Conservation (phyloP, 2,888 invertebrate genomes). For the Clivina fossor region DNA sequence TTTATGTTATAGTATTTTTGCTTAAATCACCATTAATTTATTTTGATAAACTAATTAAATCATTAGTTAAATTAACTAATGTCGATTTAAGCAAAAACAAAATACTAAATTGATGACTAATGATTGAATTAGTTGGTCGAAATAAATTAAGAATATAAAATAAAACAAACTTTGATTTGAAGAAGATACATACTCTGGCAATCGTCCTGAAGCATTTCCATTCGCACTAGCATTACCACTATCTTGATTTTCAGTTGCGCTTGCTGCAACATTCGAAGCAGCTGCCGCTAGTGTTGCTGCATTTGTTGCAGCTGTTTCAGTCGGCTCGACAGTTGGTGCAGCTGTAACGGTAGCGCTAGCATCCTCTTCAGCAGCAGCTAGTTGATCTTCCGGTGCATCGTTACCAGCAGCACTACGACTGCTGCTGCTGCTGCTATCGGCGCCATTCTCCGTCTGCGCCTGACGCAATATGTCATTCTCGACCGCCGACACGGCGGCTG, state of each 20-base stretch:
- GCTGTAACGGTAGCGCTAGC: neutral
- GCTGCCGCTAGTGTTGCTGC: conserved; percentile 4
- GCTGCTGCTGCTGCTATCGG: conserved; percentile 45
- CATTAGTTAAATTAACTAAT: no score
- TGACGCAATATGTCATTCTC: conserved; percentile 38
- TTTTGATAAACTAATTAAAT: no score
- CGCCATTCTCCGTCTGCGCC: conserved; percentile 52
- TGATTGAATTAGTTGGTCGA: no score
- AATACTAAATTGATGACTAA: neutral
- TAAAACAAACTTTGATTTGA: conserved; percentile 4
- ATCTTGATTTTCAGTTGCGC: neutral
- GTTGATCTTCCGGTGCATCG: neutral
- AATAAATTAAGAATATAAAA: no score
- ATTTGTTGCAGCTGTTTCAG: conserved; percentile 17
- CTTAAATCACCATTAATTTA: no score
- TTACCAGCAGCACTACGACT: no score
- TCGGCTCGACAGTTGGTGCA: conserved; percentile 6
- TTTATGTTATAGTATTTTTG: no score
- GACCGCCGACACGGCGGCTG: conserved; percentile 31
- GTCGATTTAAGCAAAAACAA: no score
- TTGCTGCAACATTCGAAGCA: conserved; percentile 20
- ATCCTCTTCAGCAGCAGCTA: neutral
- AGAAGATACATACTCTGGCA: conserved; percentile 18
- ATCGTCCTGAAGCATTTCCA: conserved; percentile 8
- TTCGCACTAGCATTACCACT: conserved; percentile 2